Conservation (phyloP, 2,113 vertebrate genomes). For the Serinus canaria region DNA sequence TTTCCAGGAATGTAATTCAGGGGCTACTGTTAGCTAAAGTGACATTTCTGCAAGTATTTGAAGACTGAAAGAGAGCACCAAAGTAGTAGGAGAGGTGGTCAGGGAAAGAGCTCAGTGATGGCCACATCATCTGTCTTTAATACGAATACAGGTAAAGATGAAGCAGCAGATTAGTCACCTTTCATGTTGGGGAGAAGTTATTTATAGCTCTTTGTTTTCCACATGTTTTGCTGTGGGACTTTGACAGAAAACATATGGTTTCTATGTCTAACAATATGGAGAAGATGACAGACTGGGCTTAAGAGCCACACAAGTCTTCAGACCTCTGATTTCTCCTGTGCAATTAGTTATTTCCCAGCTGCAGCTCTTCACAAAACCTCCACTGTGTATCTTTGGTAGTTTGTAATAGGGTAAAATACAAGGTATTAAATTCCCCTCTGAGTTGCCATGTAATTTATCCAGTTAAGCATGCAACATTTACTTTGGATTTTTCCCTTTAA, state of each 20-base stretch:
- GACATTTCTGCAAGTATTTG: not conserved
- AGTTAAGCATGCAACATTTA: not conserved
- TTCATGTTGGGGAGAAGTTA: constrained; percentile 6
- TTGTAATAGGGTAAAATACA: not conserved
- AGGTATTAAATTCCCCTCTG: not conserved
- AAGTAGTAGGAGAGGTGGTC: not conserved
- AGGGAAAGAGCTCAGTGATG: not conserved
- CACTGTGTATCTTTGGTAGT: not conserved
- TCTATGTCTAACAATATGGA: not conserved
- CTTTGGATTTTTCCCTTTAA: not conserved
- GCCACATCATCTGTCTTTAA: not conserved
- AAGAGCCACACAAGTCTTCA: not conserved
- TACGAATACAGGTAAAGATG: not conserved
- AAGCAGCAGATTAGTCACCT: constrained; percentile 5
- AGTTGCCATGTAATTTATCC: not conserved
- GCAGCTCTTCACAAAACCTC: not conserved
- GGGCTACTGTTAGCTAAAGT: not conserved
- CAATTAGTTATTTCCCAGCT: not conserved
- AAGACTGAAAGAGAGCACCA: not conserved
- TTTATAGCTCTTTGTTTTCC: constrained; percentile 49
- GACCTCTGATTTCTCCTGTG: not conserved
- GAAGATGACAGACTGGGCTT: not conserved
- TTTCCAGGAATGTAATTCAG: not conserved
- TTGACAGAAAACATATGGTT: constrained; percentile 37
- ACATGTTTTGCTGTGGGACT: constrained; percentile 1